phyloP scores from a whole-genome alignment of 1,140 invertebrate genomes.

The Trachelipus rathkii region DNA sequence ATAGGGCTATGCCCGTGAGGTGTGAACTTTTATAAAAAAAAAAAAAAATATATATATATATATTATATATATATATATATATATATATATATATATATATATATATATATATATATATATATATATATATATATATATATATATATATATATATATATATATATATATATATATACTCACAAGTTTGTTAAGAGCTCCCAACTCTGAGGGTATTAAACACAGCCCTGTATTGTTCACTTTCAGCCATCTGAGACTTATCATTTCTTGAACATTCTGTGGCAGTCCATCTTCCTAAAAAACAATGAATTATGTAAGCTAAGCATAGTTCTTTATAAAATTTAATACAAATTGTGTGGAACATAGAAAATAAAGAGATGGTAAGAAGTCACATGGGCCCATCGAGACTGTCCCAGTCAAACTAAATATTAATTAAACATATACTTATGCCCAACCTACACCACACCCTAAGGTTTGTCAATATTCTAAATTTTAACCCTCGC shows the following conservation, averaged over 20 bases:
- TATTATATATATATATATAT: conserved; percentile 14
- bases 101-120: conserved; percentile 10
- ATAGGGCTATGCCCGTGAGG: too few species aligned
- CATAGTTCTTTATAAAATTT: too few species aligned
- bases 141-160: background rate
- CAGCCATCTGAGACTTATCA: conserved; percentile 98
- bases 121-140: conserved; percentile 12
- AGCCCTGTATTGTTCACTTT: conserved; percentile 87
- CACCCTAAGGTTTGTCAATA: too few species aligned
- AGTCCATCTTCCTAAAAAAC: conserved; percentile 74
- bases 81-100: conserved; percentile 14
- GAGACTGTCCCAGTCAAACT: too few species aligned
- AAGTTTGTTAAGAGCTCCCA: conserved; percentile 90
- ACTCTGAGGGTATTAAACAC: conserved; percentile 77
- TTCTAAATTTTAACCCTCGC: too few species aligned
- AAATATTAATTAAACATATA: too few species aligned
- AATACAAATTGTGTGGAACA: too few species aligned
- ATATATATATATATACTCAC: conserved; percentile 53
- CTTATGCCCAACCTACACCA: too few species aligned
- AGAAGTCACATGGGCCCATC: too few species aligned
- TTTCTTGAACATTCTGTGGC: conserved; percentile 84
- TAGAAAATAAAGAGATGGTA: too few species aligned
- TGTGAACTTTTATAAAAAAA: too few species aligned
- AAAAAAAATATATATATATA: background rate
- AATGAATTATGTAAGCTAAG: too few species aligned